A percentile compares a stretch with the other conserved stretches of the same genome.
Conservation (phyloP, 2,888 invertebrate species). For the Troides aeacus region DNA sequence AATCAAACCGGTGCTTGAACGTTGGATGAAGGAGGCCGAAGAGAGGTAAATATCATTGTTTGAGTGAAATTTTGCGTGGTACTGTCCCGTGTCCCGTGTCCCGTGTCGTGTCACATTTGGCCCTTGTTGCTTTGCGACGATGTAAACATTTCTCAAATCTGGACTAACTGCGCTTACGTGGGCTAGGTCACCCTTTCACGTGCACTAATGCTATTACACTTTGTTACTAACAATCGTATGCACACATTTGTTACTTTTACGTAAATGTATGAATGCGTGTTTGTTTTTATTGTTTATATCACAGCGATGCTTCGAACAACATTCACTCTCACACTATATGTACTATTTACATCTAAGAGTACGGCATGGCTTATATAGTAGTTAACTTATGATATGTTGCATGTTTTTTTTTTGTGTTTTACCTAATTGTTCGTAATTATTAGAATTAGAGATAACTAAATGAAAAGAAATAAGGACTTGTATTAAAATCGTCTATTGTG, state of each 20-base stretch:
- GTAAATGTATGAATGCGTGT: constrained; percentile 29
- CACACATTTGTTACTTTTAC: neutral
- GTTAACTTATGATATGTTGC: neutral
- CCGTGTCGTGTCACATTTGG: constrained; percentile 75
- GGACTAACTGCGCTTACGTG: constrained; percentile 75
- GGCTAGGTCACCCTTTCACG: constrained; percentile 57
- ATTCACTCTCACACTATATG: constrained; percentile 3
- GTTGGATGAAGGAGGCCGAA: constrained; percentile 99
- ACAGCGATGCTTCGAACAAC: constrained; percentile 12
- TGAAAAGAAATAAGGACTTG: neutral
- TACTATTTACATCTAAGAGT: neutral
- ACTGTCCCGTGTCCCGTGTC: constrained; percentile 61
- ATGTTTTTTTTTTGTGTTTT: neutral
- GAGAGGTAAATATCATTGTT: constrained; percentile 87
- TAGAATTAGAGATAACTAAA: neutral
- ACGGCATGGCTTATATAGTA: constrained; percentile 9
- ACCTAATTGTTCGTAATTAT: neutral
- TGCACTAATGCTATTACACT: constrained; percentile 14
- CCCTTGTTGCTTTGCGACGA: constrained; percentile 75
- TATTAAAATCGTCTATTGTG: too few relatives aligned
- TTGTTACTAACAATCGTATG: constrained; percentile 18
- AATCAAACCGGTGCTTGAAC: constrained; percentile 98
- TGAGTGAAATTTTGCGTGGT: constrained; percentile 74
- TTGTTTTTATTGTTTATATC: constrained; percentile 21
- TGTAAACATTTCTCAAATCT: constrained; percentile 78